A percentile compares a stretch with the other conserved stretches of the same genome.
These are phyloP conservation scores for Cercopithecus mona DNA, from an alignment of 2,113 vertebrate genomes.

Conservation along the genomic window DNA sequence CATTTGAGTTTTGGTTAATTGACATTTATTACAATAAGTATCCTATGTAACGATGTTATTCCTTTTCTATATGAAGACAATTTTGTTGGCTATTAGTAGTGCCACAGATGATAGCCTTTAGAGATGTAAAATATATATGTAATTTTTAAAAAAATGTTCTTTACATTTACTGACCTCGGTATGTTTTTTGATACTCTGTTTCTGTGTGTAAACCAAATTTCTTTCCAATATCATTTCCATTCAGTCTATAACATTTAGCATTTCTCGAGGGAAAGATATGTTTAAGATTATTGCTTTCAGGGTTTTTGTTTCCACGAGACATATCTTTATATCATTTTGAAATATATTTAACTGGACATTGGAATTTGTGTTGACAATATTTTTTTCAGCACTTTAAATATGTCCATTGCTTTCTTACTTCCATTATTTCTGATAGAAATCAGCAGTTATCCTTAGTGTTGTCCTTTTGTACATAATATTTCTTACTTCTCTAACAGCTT, in stretches of 20 bases:
- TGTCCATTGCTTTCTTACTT: neutral
- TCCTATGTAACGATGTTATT: neutral
- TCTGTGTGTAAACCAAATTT: neutral
- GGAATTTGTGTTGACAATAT: neutral
- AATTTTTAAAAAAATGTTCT: neutral
- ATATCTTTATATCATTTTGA: neutral
- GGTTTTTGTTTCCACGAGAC: neutral
- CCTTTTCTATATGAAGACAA: neutral
- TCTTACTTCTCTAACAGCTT: neutral
- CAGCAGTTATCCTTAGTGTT: neutral
- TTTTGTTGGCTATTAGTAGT: neutral
- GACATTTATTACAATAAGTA: neutral
- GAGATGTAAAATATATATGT: neutral
- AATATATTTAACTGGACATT: neutral
- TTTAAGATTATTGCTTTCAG: neutral
- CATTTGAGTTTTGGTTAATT: neutral
- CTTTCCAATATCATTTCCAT: neutral
- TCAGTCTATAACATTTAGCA: neutral
- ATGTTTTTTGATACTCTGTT: neutral
- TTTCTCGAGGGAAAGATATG: neutral
- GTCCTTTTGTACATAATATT: neutral
- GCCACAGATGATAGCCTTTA: neutral
- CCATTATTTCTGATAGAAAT: neutral
- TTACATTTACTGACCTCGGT: neutral
- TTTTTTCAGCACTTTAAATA: neutral